Evolutionary conservation across 2,888 invertebrate genomes (phyloP).

Genomic region (Diarsia brunnea): DNA sequence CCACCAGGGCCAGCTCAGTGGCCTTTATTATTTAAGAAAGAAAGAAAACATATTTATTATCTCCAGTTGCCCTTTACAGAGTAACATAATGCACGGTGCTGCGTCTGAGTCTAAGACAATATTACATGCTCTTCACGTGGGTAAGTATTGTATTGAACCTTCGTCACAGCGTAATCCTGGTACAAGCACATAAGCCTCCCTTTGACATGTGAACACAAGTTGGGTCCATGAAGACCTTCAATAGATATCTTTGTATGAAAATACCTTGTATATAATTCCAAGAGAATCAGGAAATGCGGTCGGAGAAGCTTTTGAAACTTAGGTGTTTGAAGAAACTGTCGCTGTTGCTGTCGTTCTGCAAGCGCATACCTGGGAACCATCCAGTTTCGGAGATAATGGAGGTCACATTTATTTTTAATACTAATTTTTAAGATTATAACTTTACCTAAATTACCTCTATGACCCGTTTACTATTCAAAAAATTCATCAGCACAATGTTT

Average conservation of each 20-base stretch:
- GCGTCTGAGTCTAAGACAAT: neutral
- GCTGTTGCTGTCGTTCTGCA: too few relatives aligned
- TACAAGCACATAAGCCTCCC: slow-evolving; percentile 24
- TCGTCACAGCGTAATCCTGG: slow-evolving; percentile 31
- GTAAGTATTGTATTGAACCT: slow-evolving; percentile 6
- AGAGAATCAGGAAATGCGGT: too few relatives aligned
- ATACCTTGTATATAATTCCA: neutral
- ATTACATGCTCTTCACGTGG: neutral
- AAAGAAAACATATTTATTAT: neutral
- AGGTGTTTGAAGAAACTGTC: too few relatives aligned
- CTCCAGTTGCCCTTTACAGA: neutral
- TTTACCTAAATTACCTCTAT: too few relatives aligned
- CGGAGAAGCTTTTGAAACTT: too few relatives aligned
- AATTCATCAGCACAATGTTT: too few relatives aligned
- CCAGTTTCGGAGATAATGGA: too few relatives aligned
- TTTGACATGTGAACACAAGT: slow-evolving; percentile 1
- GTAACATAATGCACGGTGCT: neutral
- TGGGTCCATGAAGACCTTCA: slow-evolving; percentile 9
- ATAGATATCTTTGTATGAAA: neutral
- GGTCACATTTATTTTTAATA: too few relatives aligned
- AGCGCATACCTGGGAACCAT: too few relatives aligned
- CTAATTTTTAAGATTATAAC: too few relatives aligned
- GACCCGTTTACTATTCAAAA: too few relatives aligned
- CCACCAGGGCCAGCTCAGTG: neutral
- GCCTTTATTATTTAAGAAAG: too few relatives aligned